Percentiles rank a stretch among this genome's conserved stretches.
phyloP scores from a whole-genome alignment of 64 coral and sea anemone species.

The Astreopora myriophthalma region DNA sequence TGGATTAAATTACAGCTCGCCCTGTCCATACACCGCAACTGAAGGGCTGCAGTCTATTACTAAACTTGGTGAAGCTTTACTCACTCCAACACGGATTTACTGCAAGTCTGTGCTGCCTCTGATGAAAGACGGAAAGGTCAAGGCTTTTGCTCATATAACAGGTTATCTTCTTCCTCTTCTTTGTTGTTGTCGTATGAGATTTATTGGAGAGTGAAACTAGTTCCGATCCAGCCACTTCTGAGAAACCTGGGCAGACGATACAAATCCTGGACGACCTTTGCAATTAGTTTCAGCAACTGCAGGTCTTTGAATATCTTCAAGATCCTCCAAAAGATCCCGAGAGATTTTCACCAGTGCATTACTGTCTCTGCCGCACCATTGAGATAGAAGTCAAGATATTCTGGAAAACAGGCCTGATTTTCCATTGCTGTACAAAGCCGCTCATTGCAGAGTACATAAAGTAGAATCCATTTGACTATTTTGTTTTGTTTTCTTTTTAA shows the following conservation, averaged over 20 bases:
- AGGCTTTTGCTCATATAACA: slow-evolving; percentile 98
- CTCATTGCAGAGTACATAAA: neutral
- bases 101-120: slow-evolving; percentile 82
- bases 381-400: too few species aligned
- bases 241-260: too few species aligned
- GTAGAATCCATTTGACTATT: neutral
- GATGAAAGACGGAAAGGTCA: slow-evolving; percentile 79
- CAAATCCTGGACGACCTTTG: too few species aligned
- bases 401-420: too few species aligned
- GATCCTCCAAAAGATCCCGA: too few species aligned
- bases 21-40: slow-evolving; percentile 70
- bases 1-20: slow-evolving; percentile 61
- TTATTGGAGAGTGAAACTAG: neutral
- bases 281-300: too few species aligned
- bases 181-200: neutral
- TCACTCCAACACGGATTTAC: slow-evolving; percentile 85
- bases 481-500: neutral
- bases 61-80: slow-evolving; percentile 74
- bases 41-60: slow-evolving; percentile 83
- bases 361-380: too few species aligned
- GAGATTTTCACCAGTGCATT: too few species aligned
- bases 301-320: too few species aligned
- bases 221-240: too few species aligned
- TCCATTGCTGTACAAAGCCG: too few species aligned
- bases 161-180: slow-evolving; percentile 36